phyloP scores from a whole-genome alignment of 1,140 invertebrate species.

The Tachypleus tridentatus region DNA sequence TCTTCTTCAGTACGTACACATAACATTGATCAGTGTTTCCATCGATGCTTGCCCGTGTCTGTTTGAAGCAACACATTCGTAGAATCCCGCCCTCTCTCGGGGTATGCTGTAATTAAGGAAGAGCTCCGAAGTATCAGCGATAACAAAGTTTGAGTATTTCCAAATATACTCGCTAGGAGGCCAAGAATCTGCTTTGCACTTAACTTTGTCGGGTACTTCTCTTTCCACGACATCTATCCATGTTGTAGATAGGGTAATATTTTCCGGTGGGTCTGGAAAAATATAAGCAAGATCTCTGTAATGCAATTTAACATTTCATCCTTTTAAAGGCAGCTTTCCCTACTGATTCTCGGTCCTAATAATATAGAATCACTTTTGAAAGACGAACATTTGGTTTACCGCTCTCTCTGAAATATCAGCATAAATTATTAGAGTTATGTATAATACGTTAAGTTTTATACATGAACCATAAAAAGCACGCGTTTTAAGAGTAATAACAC shows the following conservation, averaged over 20 bases:
- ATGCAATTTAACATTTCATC: too few species aligned
- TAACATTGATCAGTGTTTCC: constrained; percentile 55
- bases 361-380: too few species aligned
- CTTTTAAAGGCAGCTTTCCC: too few species aligned
- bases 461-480: too few species aligned
- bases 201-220: constrained; percentile 55
- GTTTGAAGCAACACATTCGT: constrained; percentile 62
- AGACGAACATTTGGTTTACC: too few species aligned
- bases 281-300: too few species aligned
- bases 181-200: constrained; percentile 59
- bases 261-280: constrained; percentile 65
- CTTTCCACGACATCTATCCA: constrained; percentile 62
- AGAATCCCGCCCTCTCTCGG: constrained; percentile 50
- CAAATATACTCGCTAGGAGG: constrained; percentile 55
- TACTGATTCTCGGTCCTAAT: too few species aligned
- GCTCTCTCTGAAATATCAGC: too few species aligned
- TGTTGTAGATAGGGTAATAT: constrained; percentile 57
- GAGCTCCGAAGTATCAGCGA: constrained; percentile 17
- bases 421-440: too few species aligned
- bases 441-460: too few species aligned
- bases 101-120: constrained; percentile 43
- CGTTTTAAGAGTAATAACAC: too few species aligned
- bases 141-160: constrained; percentile 27
- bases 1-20: constrained; percentile 49
- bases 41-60: constrained; percentile 53